Conservation (phyloP, 2,113 vertebrate genomes). For the Anser cygnoides region DNA sequence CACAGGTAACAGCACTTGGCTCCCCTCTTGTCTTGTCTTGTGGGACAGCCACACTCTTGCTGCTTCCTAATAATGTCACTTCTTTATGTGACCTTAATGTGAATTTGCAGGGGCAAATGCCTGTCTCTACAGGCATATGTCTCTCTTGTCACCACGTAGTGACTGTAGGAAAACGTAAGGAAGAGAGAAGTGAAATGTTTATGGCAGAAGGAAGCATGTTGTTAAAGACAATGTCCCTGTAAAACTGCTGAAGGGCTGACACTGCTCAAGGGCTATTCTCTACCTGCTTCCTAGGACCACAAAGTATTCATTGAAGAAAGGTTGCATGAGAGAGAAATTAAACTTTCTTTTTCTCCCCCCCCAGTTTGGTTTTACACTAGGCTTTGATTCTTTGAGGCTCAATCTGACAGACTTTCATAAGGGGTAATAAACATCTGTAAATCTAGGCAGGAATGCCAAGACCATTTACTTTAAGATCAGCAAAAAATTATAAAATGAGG, state of each 20-base stretch:
- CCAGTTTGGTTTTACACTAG: neutral
- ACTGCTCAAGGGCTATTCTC: neutral
- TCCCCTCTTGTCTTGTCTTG: neutral
- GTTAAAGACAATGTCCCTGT: neutral
- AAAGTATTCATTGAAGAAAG: neutral
- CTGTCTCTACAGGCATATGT: neutral
- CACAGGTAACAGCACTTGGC: neutral
- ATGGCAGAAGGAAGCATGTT: neutral
- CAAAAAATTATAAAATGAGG: neutral
- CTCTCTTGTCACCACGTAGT: fast-evolving
- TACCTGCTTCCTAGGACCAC: neutral
- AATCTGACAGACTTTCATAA: neutral
- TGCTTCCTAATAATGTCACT: neutral
- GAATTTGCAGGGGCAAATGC: neutral
- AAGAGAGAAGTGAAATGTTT: neutral
- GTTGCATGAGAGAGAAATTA: neutral
- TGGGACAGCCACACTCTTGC: neutral
- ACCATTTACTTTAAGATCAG: neutral
- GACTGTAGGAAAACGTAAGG: neutral
- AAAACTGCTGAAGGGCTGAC: neutral
- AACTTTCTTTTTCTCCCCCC: neutral
- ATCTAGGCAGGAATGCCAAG: neutral
- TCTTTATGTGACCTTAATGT: neutral
- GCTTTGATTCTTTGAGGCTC: neutral
- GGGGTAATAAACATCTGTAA: neutral